Percentiles rank a stretch among this genome's conserved stretches.
Evolutionary conservation across 2,797 vertebrate genomes (phyloP).

Genomic region (Microchirus variegatus): DNA sequence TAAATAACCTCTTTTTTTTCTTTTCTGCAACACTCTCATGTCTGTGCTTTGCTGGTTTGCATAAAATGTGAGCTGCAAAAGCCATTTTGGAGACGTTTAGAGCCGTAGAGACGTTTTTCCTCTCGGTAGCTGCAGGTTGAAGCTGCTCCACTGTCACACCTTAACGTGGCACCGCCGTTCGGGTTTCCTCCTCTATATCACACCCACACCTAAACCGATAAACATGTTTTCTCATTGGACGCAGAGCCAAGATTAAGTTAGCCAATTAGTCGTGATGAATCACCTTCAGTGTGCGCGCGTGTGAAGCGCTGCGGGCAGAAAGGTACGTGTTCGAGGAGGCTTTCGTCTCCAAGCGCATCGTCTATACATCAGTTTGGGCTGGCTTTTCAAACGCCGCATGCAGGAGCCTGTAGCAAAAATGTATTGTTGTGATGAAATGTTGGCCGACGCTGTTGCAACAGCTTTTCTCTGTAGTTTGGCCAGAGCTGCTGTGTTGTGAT

Average conservation of each 20-base stretch:
- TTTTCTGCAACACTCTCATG: slow-evolving; percentile 8
- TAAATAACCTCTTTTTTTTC: not conserved
- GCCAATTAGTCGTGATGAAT: slow-evolving; percentile 64
- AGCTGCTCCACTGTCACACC: slow-evolving; percentile 42
- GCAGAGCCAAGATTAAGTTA: slow-evolving; percentile 54
- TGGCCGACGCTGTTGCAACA: slow-evolving; percentile 44
- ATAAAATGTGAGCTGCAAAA: slow-evolving; percentile 2
- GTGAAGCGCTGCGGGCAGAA: slow-evolving; percentile 20
- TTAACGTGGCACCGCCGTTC: not conserved
- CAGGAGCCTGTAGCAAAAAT: slow-evolving; percentile 16
- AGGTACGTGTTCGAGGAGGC: slow-evolving; percentile 27
- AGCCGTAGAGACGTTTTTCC: no score
- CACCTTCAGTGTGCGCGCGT: slow-evolving; percentile 7
- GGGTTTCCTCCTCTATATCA: slow-evolving; percentile 27
- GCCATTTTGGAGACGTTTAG: slow-evolving; percentile 7
- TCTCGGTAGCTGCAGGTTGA: slow-evolving; percentile 33
- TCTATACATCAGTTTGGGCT: slow-evolving; percentile 6
- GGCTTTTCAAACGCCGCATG: slow-evolving; percentile 21
- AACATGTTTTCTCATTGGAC: slow-evolving; percentile 54
- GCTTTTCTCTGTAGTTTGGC: slow-evolving; percentile 12
- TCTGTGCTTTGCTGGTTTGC: slow-evolving; percentile 2
- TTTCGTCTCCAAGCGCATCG: slow-evolving; percentile 6
- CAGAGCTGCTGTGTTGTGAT: slow-evolving; percentile 5
- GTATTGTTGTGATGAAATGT: slow-evolving; percentile 44
- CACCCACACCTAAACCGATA: slow-evolving; percentile 46